Conservation (phyloP, 2,888 invertebrate species). For the Rhagonycha lutea region DNA sequence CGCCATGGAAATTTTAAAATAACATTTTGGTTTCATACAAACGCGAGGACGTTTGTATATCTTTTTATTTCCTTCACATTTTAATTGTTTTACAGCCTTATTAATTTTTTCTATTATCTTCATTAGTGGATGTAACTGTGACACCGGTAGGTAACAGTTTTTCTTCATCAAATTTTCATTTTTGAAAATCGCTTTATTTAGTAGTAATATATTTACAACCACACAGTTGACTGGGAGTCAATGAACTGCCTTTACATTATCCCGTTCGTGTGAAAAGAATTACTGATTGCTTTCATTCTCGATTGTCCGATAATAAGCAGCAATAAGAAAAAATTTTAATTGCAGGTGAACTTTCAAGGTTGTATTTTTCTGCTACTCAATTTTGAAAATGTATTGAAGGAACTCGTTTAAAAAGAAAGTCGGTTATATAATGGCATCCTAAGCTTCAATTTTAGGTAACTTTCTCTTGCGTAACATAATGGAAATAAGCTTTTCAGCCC, state of each 20-base stretch:
- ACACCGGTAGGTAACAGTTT: not conserved
- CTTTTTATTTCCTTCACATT: not conserved
- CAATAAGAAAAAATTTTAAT: too few species aligned
- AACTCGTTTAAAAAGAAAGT: not conserved
- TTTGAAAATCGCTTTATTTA: too few species aligned
- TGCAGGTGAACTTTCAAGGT: too few species aligned
- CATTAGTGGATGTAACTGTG: not conserved
- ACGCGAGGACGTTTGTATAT: not conserved
- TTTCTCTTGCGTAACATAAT: not conserved
- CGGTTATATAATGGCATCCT: not conserved
- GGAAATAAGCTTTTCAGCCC: not conserved
- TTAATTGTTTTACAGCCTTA: not conserved
- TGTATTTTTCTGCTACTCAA: too few species aligned
- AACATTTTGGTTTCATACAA: not conserved
- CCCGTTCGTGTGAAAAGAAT: too few species aligned
- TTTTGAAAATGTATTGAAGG: too few species aligned
- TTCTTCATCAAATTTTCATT: not conserved
- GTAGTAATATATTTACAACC: not conserved
- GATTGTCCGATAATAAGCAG: too few species aligned
- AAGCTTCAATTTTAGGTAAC: not conserved
- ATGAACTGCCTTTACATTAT: not conserved
- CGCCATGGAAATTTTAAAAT: conserved; percentile 16
- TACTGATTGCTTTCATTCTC: too few species aligned
- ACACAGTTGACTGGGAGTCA: not conserved
- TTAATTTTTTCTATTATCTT: not conserved